Conservation (phyloP, 53 echinoderm and acorn worm genomes). For the Actinopyga echinites region DNA sequence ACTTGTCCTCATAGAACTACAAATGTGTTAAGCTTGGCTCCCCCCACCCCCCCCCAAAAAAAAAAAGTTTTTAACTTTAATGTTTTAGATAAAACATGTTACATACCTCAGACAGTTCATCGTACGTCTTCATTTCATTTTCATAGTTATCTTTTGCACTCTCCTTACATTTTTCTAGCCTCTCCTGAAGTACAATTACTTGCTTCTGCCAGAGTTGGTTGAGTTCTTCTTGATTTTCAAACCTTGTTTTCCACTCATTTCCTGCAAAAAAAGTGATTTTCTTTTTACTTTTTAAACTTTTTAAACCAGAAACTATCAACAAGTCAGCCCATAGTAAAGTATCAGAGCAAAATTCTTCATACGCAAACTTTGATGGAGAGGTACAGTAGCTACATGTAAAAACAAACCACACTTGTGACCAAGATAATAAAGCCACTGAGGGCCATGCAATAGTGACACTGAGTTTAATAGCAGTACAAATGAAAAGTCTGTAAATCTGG, state of each 20-base stretch:
- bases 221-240: slow-evolving; percentile 91
- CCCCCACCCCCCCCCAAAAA: too few species aligned
- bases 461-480: too few species aligned
- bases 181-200: slow-evolving; percentile 70
- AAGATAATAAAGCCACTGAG: too few species aligned
- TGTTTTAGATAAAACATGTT: too few species aligned
- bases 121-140: slow-evolving; percentile 84
- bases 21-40: too few species aligned
- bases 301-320: background rate
- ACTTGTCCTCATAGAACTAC: too few species aligned
- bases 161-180: slow-evolving; percentile 79
- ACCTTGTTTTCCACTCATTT: slow-evolving; percentile 99
- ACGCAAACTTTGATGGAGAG: background rate
- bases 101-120: slow-evolving; percentile 92
- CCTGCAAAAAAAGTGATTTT: slow-evolving; percentile 46
- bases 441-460: too few species aligned
- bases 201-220: slow-evolving; percentile 92
- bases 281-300: background rate
- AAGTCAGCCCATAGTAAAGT: background rate
- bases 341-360: background rate
- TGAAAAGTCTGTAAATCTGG: too few species aligned
- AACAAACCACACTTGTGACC: too few species aligned
- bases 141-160: slow-evolving; percentile 87
- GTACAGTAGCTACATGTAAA: too few species aligned
- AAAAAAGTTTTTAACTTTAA: too few species aligned